phyloP scores from a whole-genome alignment of 2,888 invertebrate genomes.

The Pollenia angustigena region DNA sequence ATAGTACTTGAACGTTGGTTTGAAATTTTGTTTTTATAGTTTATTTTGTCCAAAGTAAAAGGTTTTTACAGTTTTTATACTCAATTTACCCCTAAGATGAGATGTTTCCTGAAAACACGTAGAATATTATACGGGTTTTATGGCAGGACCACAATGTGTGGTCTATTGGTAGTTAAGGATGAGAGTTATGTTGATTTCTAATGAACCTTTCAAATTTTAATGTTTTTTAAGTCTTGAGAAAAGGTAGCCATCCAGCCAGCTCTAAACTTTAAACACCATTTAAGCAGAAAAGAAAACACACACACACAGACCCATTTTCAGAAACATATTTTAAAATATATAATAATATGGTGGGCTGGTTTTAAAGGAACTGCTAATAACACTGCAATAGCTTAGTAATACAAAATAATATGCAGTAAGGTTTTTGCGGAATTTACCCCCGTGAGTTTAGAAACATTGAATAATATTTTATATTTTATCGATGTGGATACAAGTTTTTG shows the following conservation, averaged over 20 bases:
- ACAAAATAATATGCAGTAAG: too few species aligned
- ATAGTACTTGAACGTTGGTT: constrained; percentile 31
- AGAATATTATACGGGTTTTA: constrained; percentile 61
- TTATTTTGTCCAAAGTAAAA: constrained; percentile 46
- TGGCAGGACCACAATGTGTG: constrained; percentile 27
- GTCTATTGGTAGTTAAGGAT: constrained; percentile 42
- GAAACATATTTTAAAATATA: too few species aligned
- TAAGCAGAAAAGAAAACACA: too few species aligned
- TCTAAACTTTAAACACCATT: constrained; percentile 27
- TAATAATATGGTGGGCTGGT: too few species aligned
- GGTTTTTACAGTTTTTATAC: constrained; percentile 59
- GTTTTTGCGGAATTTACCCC: too few species aligned
- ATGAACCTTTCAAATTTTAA: constrained; percentile 69
- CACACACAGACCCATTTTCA: too few species aligned
- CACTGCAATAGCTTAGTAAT: too few species aligned
- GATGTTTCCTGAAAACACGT: constrained; percentile 53
- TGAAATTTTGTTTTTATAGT: constrained; percentile 31
- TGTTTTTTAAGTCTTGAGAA: constrained; percentile 41
- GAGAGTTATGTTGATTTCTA: constrained; percentile 67
- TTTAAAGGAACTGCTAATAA: too few species aligned
- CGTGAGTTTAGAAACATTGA: too few species aligned
- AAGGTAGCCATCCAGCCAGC: constrained; percentile 19
- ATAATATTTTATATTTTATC: too few species aligned
- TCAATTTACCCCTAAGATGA: constrained; percentile 47
- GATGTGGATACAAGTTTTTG: too few species aligned